Base-by-base conservation (phyloP, 1,140 invertebrate species). In the Wiebesia pumilae region DNA sequence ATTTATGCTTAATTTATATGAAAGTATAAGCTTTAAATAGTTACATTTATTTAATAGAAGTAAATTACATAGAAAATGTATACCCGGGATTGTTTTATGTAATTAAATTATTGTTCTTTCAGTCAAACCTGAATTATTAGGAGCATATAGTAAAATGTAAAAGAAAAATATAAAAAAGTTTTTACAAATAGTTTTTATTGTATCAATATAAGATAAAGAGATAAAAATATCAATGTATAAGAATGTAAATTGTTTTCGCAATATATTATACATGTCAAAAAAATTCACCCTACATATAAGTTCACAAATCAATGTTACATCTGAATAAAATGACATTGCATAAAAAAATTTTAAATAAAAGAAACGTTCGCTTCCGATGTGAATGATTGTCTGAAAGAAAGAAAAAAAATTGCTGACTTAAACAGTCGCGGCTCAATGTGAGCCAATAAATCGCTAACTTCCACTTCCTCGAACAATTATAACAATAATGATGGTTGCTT, bases 381-480 rank as follows among this genome's bases (percentile, higher is more conserved):
- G 24, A 35, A 21, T 35, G 47, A 73, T 30, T 51, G 12, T 83
- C 58, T 40, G 43, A 30, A 30, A 62, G 38, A n/a, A 43, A 69
- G 4, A 33, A 67, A 79, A 79, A 51, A 47, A 79, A 71, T 78
- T 30, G 81, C 65, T 73, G 54, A 83, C 35, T 77, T 40, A 65
- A 78, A 16, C 71, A 51, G 65, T 73, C 86, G 81, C 87, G 88
- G 88, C 91, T 92, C 91, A 92, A 92, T 92, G 88, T 92, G 91
- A 92, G 91, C 85, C 91, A 91, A 89, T 89, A 90, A 88, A 83
- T 87, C 47, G 83, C 81, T 40, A 24, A 51, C 54, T 79, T 83
- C 81, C 58, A 40, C 81, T 83, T 83, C 38, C 85, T 77, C 6
- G 33, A 24, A 69, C 38, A 47, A 81, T 47, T 6, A 47, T 73